A percentile compares a stretch with the other conserved stretches of the same genome.
Evolutionary conservation across 2,888 invertebrate genomes (phyloP).

Genomic region (Auanema sp.): DNA sequence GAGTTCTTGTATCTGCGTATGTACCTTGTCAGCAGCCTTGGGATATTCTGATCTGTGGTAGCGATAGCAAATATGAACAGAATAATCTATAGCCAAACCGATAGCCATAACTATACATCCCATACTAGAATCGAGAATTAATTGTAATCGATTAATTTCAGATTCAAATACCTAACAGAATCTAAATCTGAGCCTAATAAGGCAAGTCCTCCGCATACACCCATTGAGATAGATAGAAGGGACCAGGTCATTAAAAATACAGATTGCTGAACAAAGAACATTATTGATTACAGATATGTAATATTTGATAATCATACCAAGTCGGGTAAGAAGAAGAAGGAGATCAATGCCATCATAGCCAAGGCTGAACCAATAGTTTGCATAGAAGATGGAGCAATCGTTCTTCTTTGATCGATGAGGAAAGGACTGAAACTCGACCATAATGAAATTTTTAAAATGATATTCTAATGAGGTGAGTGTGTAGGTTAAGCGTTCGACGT

Average conservation of each 20-base stretch:
- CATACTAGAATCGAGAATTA: constrained; percentile 46
- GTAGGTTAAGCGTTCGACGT: too few relatives aligned
- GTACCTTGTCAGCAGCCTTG: constrained; percentile 49
- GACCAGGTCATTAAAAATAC: constrained; percentile 64
- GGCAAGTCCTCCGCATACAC: constrained; percentile 62
- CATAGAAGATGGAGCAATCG: constrained; percentile 63
- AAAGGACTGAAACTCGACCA: constrained; percentile 52
- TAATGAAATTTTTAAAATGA: constrained; percentile 5
- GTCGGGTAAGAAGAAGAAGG: constrained; percentile 62
- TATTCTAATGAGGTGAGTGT: too few relatives aligned
- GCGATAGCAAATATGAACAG: constrained; percentile 62
- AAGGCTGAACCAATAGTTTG: constrained; percentile 59
- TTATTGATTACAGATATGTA: neutral
- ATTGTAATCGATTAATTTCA: constrained; percentile 1
- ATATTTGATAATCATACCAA: constrained; percentile 27
- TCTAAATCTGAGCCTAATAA: constrained; percentile 61
- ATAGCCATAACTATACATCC: constrained; percentile 63
- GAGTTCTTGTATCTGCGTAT: too few relatives aligned
- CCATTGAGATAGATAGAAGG: constrained; percentile 62
- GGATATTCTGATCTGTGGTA: constrained; percentile 56
- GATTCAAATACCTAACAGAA: constrained; percentile 37
- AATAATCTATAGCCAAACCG: constrained; percentile 62
- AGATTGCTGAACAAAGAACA: constrained; percentile 46
- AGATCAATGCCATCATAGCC: constrained; percentile 61
- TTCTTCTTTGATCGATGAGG: constrained; percentile 62